Evolutionary conservation across 2,113 vertebrate species (phyloP), one percentile per base, ranked within the genome.

Genomic region (Rhabdornis inornatus): DNA sequence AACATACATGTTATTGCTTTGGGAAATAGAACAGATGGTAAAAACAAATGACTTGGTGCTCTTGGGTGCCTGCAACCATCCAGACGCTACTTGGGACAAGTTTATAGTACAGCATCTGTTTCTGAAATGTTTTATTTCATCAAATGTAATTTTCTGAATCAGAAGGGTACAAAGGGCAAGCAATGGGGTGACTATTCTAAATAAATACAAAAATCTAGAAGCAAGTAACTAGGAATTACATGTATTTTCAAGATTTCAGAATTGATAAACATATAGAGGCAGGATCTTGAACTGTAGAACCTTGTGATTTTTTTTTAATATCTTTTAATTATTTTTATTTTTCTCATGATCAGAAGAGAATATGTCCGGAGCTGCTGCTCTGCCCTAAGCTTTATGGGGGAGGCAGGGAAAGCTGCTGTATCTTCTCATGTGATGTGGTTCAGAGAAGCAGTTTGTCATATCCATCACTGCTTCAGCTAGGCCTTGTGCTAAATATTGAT

Each of bases 11-110:
- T 95, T 97, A 92, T 75, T 93, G 95, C 95, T 96, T 92, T 96
- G 95, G 95, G 90, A 96, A 87, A 96, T 92, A 57, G 90, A 97
- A 90, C 95, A 97, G 95, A 96, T 97, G 95, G 96, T 89, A 89
- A 95, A 92, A 96, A 93, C 95, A 96, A 96, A 95, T 96, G 94
- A 97, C 90, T 96, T 93, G 53, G 95, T 96, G 94, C 95, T 97
- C 92, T 56, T 96, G 95, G 86, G 90, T 94, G 88, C 95, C 77
- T 92, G 72, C 60, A 92, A 95, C 83, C n/a, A 89, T 90, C 68
- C 80, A 96, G 88, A 76, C 37, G 71, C 81, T 97, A 56, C 83
- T 88, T 85, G 82, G 93, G 93, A 94, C 78, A 77, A 86, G 95
- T 64, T 93, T 71, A 16, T 89, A 91, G 76, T 68, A 72, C 21